Percentiles rank a stretch among this genome's conserved stretches.
Evolutionary conservation across 1,140 invertebrate species (phyloP).

Genomic region (Neocloeon triangulifer): DNA sequence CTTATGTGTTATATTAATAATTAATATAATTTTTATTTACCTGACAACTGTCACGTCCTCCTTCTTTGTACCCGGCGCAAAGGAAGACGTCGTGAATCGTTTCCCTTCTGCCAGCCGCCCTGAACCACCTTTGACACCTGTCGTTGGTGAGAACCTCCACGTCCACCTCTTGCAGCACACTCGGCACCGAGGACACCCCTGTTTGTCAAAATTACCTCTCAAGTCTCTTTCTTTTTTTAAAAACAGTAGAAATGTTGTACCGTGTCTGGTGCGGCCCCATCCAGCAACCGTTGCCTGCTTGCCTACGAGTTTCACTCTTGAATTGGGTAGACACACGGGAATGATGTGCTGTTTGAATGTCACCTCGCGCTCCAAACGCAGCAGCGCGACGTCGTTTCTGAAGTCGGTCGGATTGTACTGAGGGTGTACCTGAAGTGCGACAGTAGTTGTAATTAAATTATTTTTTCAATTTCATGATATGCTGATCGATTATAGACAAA

Average conservation of each 20-base stretch:
- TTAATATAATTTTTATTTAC: constrained; percentile 15
- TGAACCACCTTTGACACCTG: constrained; percentile 76
- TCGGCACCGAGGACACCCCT: constrained; percentile 18
- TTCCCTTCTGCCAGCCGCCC: constrained; percentile 65
- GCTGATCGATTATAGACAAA: too few species aligned
- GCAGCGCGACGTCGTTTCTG: constrained; percentile 68
- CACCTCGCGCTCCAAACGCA: constrained; percentile 55
- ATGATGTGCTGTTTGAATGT: constrained; percentile 73
- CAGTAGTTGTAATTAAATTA: too few species aligned
- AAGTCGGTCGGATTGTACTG: constrained; percentile 72
- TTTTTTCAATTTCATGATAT: too few species aligned
- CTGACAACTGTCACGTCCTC: constrained; percentile 29
- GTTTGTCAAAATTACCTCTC: too few species aligned
- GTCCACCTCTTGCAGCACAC: constrained; percentile 34
- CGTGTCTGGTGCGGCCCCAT: constrained; percentile 70
- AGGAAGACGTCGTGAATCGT: constrained; percentile 83
- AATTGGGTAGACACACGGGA: constrained; percentile 58
- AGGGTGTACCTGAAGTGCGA: constrained; percentile 57
- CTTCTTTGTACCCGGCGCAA: constrained; percentile 78
- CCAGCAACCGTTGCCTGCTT: constrained; percentile 72
- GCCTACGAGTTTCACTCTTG: constrained; percentile 49
- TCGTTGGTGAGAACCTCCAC: constrained; percentile 82
- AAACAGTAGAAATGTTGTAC: too few species aligned
- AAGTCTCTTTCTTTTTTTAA: too few species aligned
- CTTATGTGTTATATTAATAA: too few species aligned